Base-by-base conservation (phyloP, 2,888 invertebrate species). In the Macrophya alboannulata region DNA sequence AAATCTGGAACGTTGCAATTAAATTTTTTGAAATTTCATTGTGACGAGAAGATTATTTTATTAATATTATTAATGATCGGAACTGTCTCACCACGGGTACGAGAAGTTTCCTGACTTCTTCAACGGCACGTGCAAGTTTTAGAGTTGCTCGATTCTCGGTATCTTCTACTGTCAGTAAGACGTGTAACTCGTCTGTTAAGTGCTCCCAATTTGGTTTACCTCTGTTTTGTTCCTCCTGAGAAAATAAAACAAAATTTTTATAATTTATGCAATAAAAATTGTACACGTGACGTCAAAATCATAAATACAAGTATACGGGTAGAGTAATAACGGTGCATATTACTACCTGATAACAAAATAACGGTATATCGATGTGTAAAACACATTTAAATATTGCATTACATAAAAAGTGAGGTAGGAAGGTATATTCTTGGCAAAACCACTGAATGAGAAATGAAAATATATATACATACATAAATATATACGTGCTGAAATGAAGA, bases 161-260 rank as follows among this genome's bases (percentile, higher is more conserved):
- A 94, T 99, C 99, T 95, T 99, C 99, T 45, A 99, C 99, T 90
- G 99, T 99, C 91, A 99, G 97, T 90, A 99, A 95, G 88, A 99
- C 99, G 94, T 99, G 99, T 86, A 99, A 96, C 92, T 99, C 99
- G 94, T 99, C 99, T 91, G 98, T 99, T 93, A 99, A 95, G 94
- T 99, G 99, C 94, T 99, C 99, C 99, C 99, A 99, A 95, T 99
- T 99, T 88, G 99, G 99, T 95, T 99, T 99, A 90, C 99, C 99
- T 94, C 99, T 96, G 95, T 99, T 99, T 92, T 98, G 97, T 94
- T 99, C 99, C 95, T 99, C 99, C 99, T 99, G 55, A n/a, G 77
- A 77, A 51, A 31, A 17, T 77, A 77, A 76, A 37, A 55, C 48
- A 92, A 92, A 90, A 85, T 86, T 86, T 81, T 87, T 65, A 79